Evolutionary conservation across 2,888 invertebrate species (phyloP).

Genomic region (Drosophila prostipennis): DNA sequence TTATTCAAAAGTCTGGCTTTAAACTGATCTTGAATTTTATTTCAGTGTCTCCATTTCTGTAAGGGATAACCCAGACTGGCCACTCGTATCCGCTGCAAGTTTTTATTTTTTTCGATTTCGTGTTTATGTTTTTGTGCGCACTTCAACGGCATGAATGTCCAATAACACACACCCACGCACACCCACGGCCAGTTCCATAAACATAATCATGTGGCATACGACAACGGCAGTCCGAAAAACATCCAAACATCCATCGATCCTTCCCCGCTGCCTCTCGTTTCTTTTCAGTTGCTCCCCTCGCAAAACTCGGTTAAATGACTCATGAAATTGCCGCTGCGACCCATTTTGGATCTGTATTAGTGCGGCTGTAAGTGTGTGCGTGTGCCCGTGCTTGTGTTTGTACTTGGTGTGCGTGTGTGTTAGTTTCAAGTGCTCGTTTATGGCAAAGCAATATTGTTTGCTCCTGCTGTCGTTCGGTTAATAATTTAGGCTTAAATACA

Average conservation of each 20-base stretch:
- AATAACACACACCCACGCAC: slow-evolving; percentile 40
- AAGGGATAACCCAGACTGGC: slow-evolving; percentile 28
- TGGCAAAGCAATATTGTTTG: slow-evolving; percentile 73
- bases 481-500: slow-evolving; percentile 77
- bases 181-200: slow-evolving; percentile 56
- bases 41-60: slow-evolving; percentile 27
- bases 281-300: slow-evolving; percentile 46
- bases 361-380: slow-evolving; percentile 10
- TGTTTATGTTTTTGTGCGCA: slow-evolving; percentile 75
- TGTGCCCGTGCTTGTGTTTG: slow-evolving; percentile 11
- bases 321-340: slow-evolving; percentile 77
- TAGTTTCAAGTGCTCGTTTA: slow-evolving; percentile 74
- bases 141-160: slow-evolving; percentile 65
- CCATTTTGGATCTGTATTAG: slow-evolving; percentile 53
- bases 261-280: slow-evolving; percentile 42
- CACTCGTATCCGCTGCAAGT: slow-evolving; percentile 57
- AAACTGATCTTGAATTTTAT: neutral
- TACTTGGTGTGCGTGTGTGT: slow-evolving; percentile 45
- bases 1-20: neutral
- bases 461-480: slow-evolving; percentile 60
- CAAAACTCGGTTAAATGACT: slow-evolving; percentile 76
- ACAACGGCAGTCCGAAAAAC: slow-evolving; percentile 44
- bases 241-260: slow-evolving; percentile 73
- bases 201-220: slow-evolving; percentile 69
- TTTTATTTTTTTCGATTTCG: slow-evolving; percentile 70